Base-by-base conservation (phyloP, 1,140 invertebrate genomes). In the Sitobion miscanthi region DNA sequence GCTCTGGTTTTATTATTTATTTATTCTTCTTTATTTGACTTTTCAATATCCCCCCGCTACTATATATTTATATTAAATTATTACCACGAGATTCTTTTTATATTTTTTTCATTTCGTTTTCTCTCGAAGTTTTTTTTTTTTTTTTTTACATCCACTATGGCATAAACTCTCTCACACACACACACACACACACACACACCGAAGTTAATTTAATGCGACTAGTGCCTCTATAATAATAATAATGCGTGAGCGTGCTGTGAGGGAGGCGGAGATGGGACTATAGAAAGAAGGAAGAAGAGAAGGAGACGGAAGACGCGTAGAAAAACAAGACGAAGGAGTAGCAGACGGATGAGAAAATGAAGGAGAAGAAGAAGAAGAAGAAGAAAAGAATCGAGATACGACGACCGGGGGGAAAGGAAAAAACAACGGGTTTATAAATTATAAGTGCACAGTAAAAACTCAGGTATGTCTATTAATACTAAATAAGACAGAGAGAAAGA, bases 21-120 rank as follows among this genome's bases (percentile, higher is more conserved):
- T 91, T 91, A 91, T 91, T 92, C 77, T 92, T 85, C 91, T 92
- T 92, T 92, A 92, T 85, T 91, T 91, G 77, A 92, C 91, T 85
- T 92, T 92, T 92, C 91, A 92, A 92, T 92, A 85, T 92, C n/a
- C 45, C 91, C 91, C 77, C 91, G 77, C 91, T 85, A 83, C 82
- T 42, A 4, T 87, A 4, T 87, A 87, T 49, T 57, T 90, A 88
- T 57, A 57, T 90, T 57, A 90, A 90, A 90, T 42, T 42, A 90
- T 90, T 90, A 90, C 54, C 89, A 42, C 49, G 88, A 89, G 88
- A 89, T 57, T 89, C 35, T 35, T 89, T 89, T 89, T 89, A 89
- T 89, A 35, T 57, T 52, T 87, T 87, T 87, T 47, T 35, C 86
- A 49, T 88, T 35, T 35, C n/a, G 8, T 89, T 52, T 35, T 54